phyloP scores from a whole-genome alignment of 1,140 invertebrate genomes.

The Conus ventricosus region DNA sequence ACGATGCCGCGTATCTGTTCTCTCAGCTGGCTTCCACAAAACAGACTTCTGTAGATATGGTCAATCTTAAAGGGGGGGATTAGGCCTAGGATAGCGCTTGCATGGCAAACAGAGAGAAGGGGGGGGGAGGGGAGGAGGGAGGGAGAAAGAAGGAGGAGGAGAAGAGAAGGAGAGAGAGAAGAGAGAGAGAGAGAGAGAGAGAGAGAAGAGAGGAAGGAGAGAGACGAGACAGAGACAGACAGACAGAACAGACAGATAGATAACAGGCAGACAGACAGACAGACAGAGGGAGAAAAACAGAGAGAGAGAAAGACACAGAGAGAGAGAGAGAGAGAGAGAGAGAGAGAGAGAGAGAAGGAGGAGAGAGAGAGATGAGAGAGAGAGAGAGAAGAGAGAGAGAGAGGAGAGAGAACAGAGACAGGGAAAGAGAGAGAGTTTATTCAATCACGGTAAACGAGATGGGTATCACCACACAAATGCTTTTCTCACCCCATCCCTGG shows the following conservation, averaged over 20 bases:
- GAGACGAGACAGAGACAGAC: neutral
- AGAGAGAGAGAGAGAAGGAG: neutral
- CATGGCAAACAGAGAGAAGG: neutral
- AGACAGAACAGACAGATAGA: neutral
- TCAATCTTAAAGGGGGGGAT: too few species aligned
- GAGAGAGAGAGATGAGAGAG: conserved; percentile 18
- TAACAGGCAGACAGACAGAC: neutral
- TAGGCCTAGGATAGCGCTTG: too few species aligned
- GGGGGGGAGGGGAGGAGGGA: neutral
- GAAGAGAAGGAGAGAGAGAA: neutral
- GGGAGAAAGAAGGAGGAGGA: neutral
- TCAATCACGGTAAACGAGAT: too few species aligned
- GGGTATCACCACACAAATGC: too few species aligned
- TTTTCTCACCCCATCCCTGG: too few species aligned
- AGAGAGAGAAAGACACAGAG: neutral
- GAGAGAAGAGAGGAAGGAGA: neutral
- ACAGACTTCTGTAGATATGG: too few species aligned
- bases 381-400: conserved; percentile 18
- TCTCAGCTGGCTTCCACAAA: too few species aligned
- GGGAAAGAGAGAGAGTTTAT: neutral
- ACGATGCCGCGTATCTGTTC: too few species aligned
- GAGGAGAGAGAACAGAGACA: conserved; percentile 13
- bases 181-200: conserved; percentile 5
- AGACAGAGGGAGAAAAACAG: neutral
- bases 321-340: neutral